These are phyloP conservation scores for Heteropelma amictum DNA, from an alignment of 2,888 invertebrate genomes.

Conservation along the genomic window DNA sequence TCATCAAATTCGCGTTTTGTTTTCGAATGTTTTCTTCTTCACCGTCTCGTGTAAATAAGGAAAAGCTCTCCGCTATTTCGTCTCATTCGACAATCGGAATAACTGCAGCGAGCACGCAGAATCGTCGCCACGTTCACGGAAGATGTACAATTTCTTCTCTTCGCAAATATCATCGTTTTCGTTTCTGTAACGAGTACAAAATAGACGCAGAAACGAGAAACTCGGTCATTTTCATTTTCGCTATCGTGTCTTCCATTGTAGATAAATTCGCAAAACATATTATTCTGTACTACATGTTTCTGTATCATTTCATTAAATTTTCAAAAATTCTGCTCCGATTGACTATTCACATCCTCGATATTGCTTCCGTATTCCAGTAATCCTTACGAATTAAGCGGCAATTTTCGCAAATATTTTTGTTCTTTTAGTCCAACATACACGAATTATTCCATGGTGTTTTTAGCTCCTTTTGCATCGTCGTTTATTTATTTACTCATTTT, in stretches of 20 bases:
- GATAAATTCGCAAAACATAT: conserved; percentile 1
- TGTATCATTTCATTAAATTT: conserved; percentile 13
- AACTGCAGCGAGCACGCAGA: conserved; percentile 2
- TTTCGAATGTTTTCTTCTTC: conserved; percentile 26
- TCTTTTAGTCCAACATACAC: conserved; percentile 30
- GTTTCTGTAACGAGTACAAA: conserved; percentile 26
- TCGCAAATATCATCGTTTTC: not conserved
- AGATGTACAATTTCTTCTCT: not conserved
- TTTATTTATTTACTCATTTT: not conserved
- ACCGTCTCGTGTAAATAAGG: conserved; percentile 39
- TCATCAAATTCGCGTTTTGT: conserved; percentile 16
- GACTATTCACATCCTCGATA: conserved; percentile 42
- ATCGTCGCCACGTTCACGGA: conserved; percentile 15
- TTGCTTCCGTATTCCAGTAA: conserved; percentile 41
- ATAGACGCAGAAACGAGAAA: not conserved
- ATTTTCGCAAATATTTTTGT: conserved; percentile 17
- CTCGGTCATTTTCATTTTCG: not conserved
- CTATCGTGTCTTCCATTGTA: not conserved
- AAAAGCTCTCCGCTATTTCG: conserved; percentile 36
- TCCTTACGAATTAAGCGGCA: conserved; percentile 48
- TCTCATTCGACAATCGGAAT: conserved; percentile 28
- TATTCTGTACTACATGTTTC: not conserved
- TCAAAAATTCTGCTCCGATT: not conserved
- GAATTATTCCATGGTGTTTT: conserved; percentile 60
- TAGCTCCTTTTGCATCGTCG: conserved; percentile 5